These are phyloP conservation scores for Apoda limacodes DNA, from an alignment of 2,888 invertebrate species.

Conservation along the genomic window DNA sequence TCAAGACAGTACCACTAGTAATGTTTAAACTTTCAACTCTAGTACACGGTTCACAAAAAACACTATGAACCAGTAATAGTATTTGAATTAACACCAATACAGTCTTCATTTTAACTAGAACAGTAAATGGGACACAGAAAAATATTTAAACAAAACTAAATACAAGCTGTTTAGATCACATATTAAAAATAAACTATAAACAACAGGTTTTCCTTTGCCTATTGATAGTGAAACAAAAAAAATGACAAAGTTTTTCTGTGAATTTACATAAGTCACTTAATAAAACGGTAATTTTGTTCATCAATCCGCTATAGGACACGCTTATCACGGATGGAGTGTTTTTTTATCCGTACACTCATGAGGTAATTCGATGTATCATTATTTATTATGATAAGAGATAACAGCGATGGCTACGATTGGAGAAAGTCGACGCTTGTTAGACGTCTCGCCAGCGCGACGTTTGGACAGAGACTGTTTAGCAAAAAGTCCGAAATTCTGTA, in stretches of 20 bases:
- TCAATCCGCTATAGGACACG: constrained; percentile 24
- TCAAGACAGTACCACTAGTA: constrained; percentile 29
- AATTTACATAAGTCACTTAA: no score
- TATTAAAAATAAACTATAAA: no score
- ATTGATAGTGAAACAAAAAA: no score
- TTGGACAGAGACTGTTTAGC: constrained; percentile 23
- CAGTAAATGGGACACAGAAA: no score
- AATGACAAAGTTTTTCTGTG: no score
- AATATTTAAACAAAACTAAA: no score
- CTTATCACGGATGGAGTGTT: constrained; percentile 39
- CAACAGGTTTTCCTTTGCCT: no score
- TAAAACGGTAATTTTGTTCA: no score
- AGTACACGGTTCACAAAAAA: constrained; percentile 33
- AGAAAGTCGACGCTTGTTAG: constrained; percentile 5
- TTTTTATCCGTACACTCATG: constrained; percentile 43
- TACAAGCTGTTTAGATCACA: no score
- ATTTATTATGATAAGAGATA: constrained; percentile 49
- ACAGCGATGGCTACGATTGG: constrained; percentile 24
- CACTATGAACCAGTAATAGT: constrained; percentile 21
- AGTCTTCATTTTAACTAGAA: constrained; percentile 27
- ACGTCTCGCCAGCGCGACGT: constrained; percentile 21
- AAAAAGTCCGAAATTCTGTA: no score
- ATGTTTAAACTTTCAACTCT: constrained; percentile 44
- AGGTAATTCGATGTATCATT: constrained; percentile 58
- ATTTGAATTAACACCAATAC: constrained; percentile 20